These are phyloP conservation scores for Ictidomys tridecemlineatus DNA, from an alignment of 2,113 vertebrate species.

Conservation along the genomic window DNA sequence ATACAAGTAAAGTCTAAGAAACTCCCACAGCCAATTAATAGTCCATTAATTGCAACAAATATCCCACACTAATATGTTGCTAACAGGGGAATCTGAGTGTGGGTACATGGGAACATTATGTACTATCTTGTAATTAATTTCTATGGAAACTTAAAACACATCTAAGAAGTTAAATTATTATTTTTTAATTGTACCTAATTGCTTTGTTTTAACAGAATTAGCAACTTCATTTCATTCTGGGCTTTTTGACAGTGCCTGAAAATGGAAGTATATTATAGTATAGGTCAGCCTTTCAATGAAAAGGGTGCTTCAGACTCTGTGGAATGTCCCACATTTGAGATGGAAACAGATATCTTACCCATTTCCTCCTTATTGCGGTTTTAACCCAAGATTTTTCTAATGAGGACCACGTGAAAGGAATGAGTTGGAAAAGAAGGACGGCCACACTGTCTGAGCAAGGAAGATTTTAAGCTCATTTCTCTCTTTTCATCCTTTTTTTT, in stretches of 20 bases:
- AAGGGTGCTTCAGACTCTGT: neutral
- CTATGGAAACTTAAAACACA: neutral
- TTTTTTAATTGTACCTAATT: neutral
- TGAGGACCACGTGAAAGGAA: neutral
- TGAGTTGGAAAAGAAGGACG: neutral
- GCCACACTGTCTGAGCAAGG: neutral
- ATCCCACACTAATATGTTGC: neutral
- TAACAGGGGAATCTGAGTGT: neutral
- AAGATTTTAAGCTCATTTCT: neutral
- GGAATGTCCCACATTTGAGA: neutral
- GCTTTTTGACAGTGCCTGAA: neutral
- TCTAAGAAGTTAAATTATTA: conserved; percentile 29
- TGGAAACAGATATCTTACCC: neutral
- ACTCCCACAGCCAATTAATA: neutral
- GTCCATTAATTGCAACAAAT: neutral
- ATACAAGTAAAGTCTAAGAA: neutral
- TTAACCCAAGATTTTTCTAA: conserved; percentile 9
- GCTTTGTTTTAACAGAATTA: neutral
- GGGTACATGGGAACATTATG: neutral
- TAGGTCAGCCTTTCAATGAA: neutral
- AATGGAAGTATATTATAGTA: neutral
- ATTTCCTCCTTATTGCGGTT: neutral
- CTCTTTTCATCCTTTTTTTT: neutral
- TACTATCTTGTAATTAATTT: neutral
- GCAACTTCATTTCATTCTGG: conserved; percentile 23